Evolutionary conservation across 2,113 vertebrate species (phyloP).

Genomic region (Patagioenas fasciata): DNA sequence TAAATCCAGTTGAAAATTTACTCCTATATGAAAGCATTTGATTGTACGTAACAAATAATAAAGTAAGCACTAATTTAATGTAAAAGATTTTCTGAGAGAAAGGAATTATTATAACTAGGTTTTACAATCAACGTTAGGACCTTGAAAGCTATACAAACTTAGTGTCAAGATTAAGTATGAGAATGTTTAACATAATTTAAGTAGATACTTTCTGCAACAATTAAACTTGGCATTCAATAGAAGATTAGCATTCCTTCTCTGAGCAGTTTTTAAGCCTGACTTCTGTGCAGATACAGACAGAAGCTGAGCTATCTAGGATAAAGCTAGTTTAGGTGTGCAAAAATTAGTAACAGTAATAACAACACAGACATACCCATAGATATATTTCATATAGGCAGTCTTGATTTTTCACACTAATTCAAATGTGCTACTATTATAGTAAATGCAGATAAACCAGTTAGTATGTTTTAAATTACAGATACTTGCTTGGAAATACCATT

Average conservation of each 20-base stretch:
- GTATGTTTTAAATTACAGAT: background rate
- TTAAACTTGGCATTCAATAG: background rate
- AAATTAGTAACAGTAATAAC: background rate
- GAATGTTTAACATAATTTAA: background rate
- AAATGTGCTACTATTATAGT: background rate
- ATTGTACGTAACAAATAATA: background rate
- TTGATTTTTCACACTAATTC: background rate
- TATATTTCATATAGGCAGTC: background rate
- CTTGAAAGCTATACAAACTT: conserved; percentile 1
- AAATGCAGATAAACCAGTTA: background rate
- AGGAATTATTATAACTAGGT: background rate
- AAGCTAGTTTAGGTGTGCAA: background rate
- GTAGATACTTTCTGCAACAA: background rate
- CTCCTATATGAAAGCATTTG: conserved; percentile 24
- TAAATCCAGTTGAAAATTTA: conserved; percentile 2
- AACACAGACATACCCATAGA: background rate
- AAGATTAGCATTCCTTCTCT: background rate
- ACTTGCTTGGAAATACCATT: background rate
- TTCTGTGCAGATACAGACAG: background rate
- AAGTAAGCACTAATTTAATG: background rate
- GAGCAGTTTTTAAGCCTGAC: background rate
- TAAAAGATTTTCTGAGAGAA: background rate
- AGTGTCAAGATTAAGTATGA: background rate
- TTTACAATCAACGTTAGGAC: background rate
- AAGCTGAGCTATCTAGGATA: background rate